Conservation (phyloP, 2,113 vertebrate genomes). For the Daphoenositta chrysoptera region DNA sequence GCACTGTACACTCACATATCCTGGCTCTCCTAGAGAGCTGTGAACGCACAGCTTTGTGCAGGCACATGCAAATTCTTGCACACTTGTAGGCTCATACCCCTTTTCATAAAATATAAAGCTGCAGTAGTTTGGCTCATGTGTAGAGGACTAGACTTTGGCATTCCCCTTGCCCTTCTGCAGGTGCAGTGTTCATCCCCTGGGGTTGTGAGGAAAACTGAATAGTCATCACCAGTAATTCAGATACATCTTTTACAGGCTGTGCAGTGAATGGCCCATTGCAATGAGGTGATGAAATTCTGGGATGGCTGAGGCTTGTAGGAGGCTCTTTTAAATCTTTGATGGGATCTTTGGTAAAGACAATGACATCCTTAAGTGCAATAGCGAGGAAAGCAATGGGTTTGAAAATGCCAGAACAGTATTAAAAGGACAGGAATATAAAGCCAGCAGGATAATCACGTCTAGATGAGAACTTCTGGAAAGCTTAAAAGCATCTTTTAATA, state of each 20-base stretch:
- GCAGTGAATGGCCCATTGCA: background rate
- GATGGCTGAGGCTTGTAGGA: background rate
- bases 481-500: background rate
- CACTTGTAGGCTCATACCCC: background rate
- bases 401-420: background rate
- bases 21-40: background rate
- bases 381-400: background rate
- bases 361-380: background rate
- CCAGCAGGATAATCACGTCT: background rate
- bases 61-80: background rate
- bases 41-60: background rate
- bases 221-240: background rate
- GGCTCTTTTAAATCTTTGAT: background rate
- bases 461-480: background rate
- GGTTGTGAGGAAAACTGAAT: background rate
- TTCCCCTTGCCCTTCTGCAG: background rate
- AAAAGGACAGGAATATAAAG: background rate
- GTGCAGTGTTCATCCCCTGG: background rate
- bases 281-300: background rate
- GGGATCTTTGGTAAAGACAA: background rate
- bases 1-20: accelerated
- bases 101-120: background rate
- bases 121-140: background rate
- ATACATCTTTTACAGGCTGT: background rate
- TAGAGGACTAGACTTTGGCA: background rate